phyloP scores from a whole-genome alignment of 2,888 invertebrate species.

The Alloscopus bannaensis region DNA sequence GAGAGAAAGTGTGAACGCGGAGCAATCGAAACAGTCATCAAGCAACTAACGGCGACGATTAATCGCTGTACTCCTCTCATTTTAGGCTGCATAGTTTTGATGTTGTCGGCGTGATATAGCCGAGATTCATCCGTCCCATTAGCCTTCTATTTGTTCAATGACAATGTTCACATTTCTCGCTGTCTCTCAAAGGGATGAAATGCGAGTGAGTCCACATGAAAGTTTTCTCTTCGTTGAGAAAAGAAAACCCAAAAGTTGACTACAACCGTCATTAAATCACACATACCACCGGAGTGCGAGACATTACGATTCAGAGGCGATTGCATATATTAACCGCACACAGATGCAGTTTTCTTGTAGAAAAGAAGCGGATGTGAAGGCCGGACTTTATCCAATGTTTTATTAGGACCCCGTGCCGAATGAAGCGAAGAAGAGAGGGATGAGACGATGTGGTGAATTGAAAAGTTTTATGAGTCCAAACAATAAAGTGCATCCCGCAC shows the following conservation, averaged over 20 bases:
- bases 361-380: not conserved
- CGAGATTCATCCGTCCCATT: constrained; percentile 43
- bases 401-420: too few relatives aligned
- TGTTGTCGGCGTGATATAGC: constrained; percentile 9
- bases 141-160: constrained; percentile 52
- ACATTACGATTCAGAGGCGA: not conserved
- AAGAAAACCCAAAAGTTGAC: constrained; percentile 3
- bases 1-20: constrained; percentile 12
- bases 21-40: constrained; percentile 38
- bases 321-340: not conserved
- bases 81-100: not conserved
- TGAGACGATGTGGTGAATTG: too few relatives aligned
- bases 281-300: not conserved
- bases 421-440: too few relatives aligned
- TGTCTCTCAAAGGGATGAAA: constrained; percentile 5
- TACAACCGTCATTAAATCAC: constrained; percentile 33
- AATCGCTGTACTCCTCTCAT: constrained; percentile 14
- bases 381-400: too few relatives aligned
- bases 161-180: constrained; percentile 45
- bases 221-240: not conserved
- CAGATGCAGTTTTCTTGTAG: not conserved
- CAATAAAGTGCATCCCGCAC: constrained; percentile 14
- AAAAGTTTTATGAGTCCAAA: constrained; percentile 7
- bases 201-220: not conserved
- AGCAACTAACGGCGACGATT: constrained; percentile 25